A percentile compares a stretch with the other conserved stretches of the same genome.
These are phyloP conservation scores for Tetramorium simillimum DNA, from an alignment of 1,140 invertebrate genomes.

Conservation along the genomic window DNA sequence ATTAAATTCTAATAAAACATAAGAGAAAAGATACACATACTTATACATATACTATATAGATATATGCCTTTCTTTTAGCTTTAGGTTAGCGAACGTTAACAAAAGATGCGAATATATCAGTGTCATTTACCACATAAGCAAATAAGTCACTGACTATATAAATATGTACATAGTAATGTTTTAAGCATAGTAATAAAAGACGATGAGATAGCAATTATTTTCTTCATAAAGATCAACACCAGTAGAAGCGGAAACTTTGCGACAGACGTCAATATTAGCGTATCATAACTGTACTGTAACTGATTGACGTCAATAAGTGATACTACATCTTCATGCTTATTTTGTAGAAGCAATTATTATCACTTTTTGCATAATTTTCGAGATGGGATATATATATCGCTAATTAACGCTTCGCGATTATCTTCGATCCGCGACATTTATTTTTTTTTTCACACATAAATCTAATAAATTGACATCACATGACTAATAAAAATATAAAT, in stretches of 20 bases:
- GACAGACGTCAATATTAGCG: not conserved
- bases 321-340: not conserved
- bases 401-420: not conserved
- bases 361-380: slow-evolving; percentile 6
- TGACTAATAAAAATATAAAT: not conserved
- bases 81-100: not conserved
- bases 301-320: slow-evolving; percentile 20
- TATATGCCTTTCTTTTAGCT: not conserved
- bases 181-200: not conserved
- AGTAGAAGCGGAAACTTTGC: not conserved
- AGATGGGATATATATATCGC: not conserved
- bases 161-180: slow-evolving; percentile 11
- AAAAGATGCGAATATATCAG: not conserved
- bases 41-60: not conserved
- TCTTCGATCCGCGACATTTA: not conserved
- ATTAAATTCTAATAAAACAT: not conserved
- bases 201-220: not conserved
- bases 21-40: not conserved
- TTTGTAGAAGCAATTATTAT: not conserved
- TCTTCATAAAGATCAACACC: not conserved
- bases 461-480: not conserved
- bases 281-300: not conserved
- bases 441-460: not conserved
- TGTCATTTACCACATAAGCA: not conserved
- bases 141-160: not conserved